Percentiles rank a stretch among this genome's conserved stretches.
These are phyloP conservation scores for Bombus vancouverensis DNA, from an alignment of 1,140 invertebrate species.

Conservation along the genomic window DNA sequence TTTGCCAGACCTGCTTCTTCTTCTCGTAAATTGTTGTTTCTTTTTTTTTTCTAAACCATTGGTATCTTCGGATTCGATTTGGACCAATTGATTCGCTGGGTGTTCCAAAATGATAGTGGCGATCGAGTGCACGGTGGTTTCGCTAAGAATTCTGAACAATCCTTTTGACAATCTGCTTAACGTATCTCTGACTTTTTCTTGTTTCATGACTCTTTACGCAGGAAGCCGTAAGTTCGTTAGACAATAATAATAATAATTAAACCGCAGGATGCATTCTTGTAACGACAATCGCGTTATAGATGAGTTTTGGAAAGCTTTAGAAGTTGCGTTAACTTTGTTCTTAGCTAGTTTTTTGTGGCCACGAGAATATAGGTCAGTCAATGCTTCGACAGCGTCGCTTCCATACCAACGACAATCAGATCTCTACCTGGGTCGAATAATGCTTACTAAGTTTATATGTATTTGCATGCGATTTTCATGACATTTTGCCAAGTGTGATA, in stretches of 20 bases:
- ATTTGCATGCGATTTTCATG: conserved; percentile 58
- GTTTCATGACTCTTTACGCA: conserved; percentile 80
- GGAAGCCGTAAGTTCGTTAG: conserved; percentile 87
- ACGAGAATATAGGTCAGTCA: conserved; percentile 53
- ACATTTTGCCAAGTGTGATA: conserved; percentile 27
- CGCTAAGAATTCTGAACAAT: conserved; percentile 44
- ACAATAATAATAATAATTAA: conserved; percentile 51
- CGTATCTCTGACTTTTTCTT: conserved; percentile 70
- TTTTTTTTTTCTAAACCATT: neutral
- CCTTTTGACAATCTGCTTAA: conserved; percentile 56
- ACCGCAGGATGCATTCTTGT: conserved; percentile 58
- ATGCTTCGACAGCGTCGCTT: conserved; percentile 60
- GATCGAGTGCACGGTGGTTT: conserved; percentile 64
- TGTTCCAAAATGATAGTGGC: conserved; percentile 38
- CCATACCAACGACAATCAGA: conserved; percentile 53
- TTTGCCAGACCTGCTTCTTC: conserved; percentile 31
- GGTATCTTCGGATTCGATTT: neutral
- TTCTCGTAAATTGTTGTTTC: conserved; percentile 6
- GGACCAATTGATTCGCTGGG: neutral
- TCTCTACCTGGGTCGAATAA: conserved; percentile 46
- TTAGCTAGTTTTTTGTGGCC: conserved; percentile 56
- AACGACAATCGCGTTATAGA: conserved; percentile 84
- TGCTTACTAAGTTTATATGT: conserved; percentile 48
- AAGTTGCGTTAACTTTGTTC: conserved; percentile 58
- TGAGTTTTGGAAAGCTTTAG: conserved; percentile 57